These are phyloP conservation scores for Chrysolophus pictus DNA, from an alignment of 2,797 vertebrate genomes.

Conservation along the genomic window DNA sequence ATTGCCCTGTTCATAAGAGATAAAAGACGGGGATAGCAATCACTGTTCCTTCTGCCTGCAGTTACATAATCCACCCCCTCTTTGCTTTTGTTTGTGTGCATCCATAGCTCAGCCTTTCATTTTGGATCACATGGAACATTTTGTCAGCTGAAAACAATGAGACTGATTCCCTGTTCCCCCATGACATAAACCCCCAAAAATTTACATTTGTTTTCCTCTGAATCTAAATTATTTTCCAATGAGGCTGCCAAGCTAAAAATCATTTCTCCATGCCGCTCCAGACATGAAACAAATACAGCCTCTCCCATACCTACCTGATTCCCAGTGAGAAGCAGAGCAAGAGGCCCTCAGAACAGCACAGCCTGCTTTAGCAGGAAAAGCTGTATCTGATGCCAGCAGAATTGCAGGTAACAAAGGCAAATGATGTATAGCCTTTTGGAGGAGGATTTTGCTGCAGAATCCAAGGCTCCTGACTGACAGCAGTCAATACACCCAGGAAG, in stretches of 20 bases:
- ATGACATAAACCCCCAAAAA: constrained; percentile 55
- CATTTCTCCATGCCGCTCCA: constrained; percentile 15
- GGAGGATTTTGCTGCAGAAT: neutral
- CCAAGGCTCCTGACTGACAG: neutral
- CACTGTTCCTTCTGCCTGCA: neutral
- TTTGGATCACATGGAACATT: constrained; percentile 56
- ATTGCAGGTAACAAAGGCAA: neutral
- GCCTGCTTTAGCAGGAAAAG: neutral
- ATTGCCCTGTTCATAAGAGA: neutral
- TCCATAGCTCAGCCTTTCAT: constrained; percentile 37
- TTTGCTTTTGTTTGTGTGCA: constrained; percentile 1
- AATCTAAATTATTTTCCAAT: constrained; percentile 50
- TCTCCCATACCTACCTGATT: constrained; percentile 30
- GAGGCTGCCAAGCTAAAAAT: constrained; percentile 50
- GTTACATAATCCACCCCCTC: neutral
- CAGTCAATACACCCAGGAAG: neutral
- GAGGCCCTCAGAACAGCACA: neutral
- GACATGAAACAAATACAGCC: neutral
- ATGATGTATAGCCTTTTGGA: neutral
- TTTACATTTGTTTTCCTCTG: constrained; percentile 45
- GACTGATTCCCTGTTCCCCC: constrained; percentile 2
- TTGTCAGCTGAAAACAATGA: constrained; percentile 65
- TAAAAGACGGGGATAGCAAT: neutral
- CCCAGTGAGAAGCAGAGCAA: neutral
- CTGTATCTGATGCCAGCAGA: neutral